Conservation (phyloP, 2,797 vertebrate genomes). For the Chiropotes sagulatus region DNA sequence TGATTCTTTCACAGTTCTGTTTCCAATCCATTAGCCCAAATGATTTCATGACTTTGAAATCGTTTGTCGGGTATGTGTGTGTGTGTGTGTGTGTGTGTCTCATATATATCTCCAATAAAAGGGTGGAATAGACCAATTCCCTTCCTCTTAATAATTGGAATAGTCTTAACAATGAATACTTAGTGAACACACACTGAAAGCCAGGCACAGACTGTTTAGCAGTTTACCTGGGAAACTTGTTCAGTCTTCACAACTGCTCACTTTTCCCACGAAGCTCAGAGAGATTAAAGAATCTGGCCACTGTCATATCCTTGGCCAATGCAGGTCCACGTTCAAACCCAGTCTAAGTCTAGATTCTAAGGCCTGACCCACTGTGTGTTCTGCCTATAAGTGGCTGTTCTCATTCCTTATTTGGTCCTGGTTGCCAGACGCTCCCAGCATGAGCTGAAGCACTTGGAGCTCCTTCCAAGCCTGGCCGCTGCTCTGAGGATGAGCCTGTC, state of each 20-base stretch:
- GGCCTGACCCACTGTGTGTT: background rate
- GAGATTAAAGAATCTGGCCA: background rate
- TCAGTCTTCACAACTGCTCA: background rate
- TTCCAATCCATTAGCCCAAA: background rate
- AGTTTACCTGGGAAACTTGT: background rate
- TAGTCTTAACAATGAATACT: background rate
- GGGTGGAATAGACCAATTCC: background rate
- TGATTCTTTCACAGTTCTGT: background rate
- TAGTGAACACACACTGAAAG: background rate
- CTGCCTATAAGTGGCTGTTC: background rate
- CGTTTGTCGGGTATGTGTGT: no score
- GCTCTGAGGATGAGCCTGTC: background rate
- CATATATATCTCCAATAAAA: background rate
- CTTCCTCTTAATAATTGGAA: background rate
- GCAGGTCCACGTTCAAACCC: background rate
- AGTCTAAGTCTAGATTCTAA: background rate
- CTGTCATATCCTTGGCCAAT: rapidly evolving
- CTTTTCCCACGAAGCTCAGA: background rate
- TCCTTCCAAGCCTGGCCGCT: background rate
- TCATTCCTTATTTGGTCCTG: rapidly evolving
- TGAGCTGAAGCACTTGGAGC: background rate
- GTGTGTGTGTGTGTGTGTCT: no score
- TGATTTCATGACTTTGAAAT: no score
- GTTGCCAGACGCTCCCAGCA: rapidly evolving
- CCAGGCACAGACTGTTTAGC: background rate